phyloP scores from a whole-genome alignment of 2,113 vertebrate species.

The Anoura caudifer region DNA sequence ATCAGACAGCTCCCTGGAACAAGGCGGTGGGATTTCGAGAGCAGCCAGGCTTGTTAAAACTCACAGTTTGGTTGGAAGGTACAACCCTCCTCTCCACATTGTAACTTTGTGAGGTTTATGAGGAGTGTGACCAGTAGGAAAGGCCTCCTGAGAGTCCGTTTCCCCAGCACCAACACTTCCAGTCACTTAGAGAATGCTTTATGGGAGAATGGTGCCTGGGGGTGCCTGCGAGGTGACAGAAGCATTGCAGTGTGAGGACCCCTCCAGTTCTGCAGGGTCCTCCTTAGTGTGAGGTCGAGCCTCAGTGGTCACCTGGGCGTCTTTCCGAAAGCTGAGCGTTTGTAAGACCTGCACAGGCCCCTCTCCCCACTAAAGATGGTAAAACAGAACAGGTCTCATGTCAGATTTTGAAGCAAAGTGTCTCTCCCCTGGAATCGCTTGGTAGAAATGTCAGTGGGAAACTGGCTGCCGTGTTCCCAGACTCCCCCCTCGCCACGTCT shows the following conservation, averaged over 20 bases:
- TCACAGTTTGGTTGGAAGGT: rapidly evolving
- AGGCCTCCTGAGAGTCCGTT: not conserved
- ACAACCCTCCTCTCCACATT: not conserved
- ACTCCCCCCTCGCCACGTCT: not conserved
- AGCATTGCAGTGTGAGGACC: not conserved
- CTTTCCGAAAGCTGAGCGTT: not conserved
- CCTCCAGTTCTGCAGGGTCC: not conserved
- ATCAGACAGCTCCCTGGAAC: not conserved
- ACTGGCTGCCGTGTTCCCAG: not conserved
- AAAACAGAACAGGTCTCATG: not conserved
- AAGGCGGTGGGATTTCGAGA: not conserved
- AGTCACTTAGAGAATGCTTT: not conserved
- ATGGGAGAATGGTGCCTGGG: not conserved
- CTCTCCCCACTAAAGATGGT: not conserved
- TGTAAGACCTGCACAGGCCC: not conserved
- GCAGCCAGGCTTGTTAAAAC: not conserved
- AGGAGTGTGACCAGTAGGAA: not conserved
- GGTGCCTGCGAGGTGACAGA: rapidly evolving
- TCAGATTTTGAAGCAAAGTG: not conserved
- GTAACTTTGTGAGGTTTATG: not conserved
- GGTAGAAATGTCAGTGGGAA: not conserved
- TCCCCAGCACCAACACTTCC: not conserved
- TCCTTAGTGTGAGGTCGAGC: not conserved
- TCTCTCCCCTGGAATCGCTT: too few species aligned
- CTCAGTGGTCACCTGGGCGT: not conserved